Conservation (phyloP, 2,113 vertebrate species). For the Callithrix jacchus region DNA sequence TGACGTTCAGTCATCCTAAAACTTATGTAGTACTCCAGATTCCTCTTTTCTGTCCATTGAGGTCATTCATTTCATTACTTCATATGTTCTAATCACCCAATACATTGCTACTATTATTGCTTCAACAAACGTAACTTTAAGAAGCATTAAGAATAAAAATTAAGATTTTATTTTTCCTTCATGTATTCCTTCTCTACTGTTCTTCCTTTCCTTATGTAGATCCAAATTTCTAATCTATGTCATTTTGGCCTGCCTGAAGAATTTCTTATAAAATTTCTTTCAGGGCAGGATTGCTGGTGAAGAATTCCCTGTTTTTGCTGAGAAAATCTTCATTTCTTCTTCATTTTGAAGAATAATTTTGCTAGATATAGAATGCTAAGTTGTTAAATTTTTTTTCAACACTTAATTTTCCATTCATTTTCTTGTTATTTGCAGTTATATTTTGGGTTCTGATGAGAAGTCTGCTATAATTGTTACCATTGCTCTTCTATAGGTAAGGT, state of each 20-base stretch:
- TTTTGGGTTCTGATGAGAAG: background rate
- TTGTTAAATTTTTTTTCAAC: background rate
- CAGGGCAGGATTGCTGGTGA: background rate
- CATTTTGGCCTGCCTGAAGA: background rate
- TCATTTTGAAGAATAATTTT: background rate
- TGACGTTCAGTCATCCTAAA: background rate
- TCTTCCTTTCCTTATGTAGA: background rate
- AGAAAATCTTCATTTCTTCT: background rate
- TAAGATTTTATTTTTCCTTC: background rate
- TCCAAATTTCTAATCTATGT: background rate
- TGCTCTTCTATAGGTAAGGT: background rate
- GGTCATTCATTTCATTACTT: background rate
- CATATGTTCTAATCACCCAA: background rate
- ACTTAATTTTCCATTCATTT: background rate
- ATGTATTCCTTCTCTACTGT: background rate
- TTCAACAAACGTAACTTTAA: background rate
- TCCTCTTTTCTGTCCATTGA: background rate
- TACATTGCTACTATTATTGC: background rate
- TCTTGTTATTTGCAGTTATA: background rate
- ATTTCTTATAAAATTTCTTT: background rate
- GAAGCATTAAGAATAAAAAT: background rate
- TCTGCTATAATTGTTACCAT: background rate
- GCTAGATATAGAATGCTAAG: background rate
- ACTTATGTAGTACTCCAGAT: background rate
- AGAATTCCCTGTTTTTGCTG: background rate